phyloP scores from a whole-genome alignment of 2,797 vertebrate species.

The Kryptolebias ocellatus region DNA sequence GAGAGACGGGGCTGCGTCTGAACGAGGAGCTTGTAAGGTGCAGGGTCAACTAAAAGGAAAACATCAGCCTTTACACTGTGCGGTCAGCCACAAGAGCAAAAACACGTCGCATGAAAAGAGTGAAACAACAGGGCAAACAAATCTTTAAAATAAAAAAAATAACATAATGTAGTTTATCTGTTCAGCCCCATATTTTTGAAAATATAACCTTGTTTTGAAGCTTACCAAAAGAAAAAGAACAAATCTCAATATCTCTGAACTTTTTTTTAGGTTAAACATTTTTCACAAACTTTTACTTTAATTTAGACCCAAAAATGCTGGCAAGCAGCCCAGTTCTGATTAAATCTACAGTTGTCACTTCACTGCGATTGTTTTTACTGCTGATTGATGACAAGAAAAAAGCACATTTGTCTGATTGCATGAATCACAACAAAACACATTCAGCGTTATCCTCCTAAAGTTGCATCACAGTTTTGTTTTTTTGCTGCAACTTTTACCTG shows the following conservation, averaged over 20 bases:
- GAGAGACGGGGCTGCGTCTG: constrained; percentile 38
- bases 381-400: neutral
- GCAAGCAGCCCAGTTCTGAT: neutral
- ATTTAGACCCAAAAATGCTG: neutral
- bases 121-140: neutral
- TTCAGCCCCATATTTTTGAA: too few species aligned
- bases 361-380: neutral
- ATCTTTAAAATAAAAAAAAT: too few species aligned
- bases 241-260: too few species aligned
- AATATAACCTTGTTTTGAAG: too few species aligned
- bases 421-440: constrained; percentile 18
- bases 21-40: constrained; percentile 43
- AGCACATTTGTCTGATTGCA: constrained; percentile 3
- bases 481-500: constrained; percentile 11
- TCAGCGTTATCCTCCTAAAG: neutral
- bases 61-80: neutral
- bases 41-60: constrained; percentile 35
- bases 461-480: constrained; percentile 1
- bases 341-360: constrained; percentile 1
- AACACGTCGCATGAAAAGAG: neutral
- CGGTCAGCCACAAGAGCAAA: neutral
- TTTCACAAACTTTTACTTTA: neutral
- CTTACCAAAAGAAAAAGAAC: too few species aligned
- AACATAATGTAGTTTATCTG: too few species aligned
- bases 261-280: too few species aligned